A percentile compares a stretch with the other conserved stretches of the same genome.
Evolutionary conservation across 1,140 invertebrate species (phyloP).

Genomic region (Eupristina koningsbergeri): DNA sequence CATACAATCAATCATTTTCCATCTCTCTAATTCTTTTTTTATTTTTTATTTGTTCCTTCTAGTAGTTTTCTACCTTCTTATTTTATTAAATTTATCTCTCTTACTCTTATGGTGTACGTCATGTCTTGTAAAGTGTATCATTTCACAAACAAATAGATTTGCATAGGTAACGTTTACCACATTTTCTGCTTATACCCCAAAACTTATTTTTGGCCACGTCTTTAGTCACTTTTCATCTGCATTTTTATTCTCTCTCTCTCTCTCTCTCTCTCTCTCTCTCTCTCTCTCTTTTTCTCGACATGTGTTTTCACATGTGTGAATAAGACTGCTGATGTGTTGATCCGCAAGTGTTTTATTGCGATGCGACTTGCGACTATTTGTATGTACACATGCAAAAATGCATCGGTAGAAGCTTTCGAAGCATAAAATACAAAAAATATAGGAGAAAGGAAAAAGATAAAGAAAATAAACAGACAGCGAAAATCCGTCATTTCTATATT

Average conservation of each 20-base stretch:
- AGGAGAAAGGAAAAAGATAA: too few relatives aligned
- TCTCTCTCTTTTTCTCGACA: not conserved
- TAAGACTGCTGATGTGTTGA: too few relatives aligned
- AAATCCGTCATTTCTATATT: not conserved
- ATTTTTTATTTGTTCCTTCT: not conserved
- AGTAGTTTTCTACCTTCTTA: not conserved
- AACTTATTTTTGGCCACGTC: too few relatives aligned
- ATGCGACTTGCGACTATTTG: not conserved
- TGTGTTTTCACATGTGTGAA: slow-evolving; percentile 5
- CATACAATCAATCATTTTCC: too few relatives aligned
- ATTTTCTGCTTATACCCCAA: too few relatives aligned
- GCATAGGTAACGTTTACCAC: too few relatives aligned
- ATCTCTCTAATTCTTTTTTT: not conserved
- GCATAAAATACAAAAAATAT: not conserved
- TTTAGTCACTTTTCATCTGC: too few relatives aligned
- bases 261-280: not conserved
- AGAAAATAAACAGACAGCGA: not conserved
- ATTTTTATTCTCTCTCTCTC: not conserved
- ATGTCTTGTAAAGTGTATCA: too few relatives aligned
- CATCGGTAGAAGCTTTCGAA: not conserved
- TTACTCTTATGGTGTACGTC: too few relatives aligned
- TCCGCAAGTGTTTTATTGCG: slow-evolving; percentile 4
- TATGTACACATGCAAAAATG: not conserved
- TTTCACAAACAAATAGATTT: too few relatives aligned
- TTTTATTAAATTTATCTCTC: too few relatives aligned